A percentile compares a stretch with the other conserved stretches of the same genome.
phyloP scores from a whole-genome alignment of 64 coral and sea anemone genomes.

The Montipora foliosa region DNA sequence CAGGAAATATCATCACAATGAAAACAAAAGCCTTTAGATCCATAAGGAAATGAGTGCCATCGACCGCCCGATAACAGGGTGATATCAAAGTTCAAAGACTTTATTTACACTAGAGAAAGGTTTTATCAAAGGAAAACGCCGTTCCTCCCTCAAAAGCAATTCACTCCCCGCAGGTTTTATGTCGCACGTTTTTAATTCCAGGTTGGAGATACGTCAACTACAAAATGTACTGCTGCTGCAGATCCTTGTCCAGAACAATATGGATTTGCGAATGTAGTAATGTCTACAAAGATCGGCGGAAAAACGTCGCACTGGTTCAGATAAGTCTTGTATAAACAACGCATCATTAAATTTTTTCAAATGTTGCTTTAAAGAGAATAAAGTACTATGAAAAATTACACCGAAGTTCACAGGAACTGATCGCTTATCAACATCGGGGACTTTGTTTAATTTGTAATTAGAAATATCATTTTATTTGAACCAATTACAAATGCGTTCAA shows the following conservation, averaged over 20 bases:
- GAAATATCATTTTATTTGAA: neutral
- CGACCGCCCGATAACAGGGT: neutral
- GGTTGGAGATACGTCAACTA: neutral
- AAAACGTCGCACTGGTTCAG: neutral
- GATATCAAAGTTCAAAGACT: neutral
- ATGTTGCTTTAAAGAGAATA: neutral
- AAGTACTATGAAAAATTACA: slow-evolving; percentile 42
- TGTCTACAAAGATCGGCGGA: neutral
- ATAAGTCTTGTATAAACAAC: slow-evolving; percentile 12
- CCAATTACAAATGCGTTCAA: too few species aligned
- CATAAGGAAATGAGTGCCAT: slow-evolving; percentile 19
- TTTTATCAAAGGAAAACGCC: slow-evolving; percentile 6
- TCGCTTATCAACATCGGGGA: slow-evolving; percentile 12
- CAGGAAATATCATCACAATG: neutral
- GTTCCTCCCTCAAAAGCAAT: neutral
- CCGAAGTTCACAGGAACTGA: slow-evolving; percentile 14
- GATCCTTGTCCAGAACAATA: neutral
- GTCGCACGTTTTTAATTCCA: slow-evolving; percentile 1
- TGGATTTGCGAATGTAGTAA: neutral
- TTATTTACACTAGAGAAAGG: slow-evolving; percentile 35
- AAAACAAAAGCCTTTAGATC: neutral
- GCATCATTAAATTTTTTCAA: slow-evolving; percentile 2
- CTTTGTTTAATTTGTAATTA: neutral
- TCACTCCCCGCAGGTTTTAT: slow-evolving; percentile 27
- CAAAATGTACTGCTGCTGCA: neutral